phyloP scores from a whole-genome alignment of 92 coral and sea anemone species.

The Siderastrea radians region DNA sequence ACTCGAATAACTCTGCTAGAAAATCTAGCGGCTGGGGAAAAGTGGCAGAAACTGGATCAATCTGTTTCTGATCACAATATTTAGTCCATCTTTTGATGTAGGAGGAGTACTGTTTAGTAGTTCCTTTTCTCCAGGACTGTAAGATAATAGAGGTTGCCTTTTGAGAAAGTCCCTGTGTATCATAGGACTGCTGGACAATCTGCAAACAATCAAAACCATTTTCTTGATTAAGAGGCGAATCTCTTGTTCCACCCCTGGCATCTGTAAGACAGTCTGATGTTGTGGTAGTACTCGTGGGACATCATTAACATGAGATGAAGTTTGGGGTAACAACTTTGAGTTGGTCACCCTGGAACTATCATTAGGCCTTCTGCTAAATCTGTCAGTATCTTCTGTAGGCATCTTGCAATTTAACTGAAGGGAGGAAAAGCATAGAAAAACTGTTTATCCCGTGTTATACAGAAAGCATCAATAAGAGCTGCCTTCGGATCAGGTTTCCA shows the following conservation, averaged over 20 bases:
- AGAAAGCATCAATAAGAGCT: not conserved
- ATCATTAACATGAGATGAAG: not conserved
- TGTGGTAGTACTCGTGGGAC: constrained; percentile 10
- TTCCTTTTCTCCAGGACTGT: constrained; percentile 65
- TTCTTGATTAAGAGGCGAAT: constrained; percentile 38
- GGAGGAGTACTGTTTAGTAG: constrained; percentile 58
- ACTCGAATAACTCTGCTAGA: constrained; percentile 31
- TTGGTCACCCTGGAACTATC: constrained; percentile 44
- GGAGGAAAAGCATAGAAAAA: constrained; percentile 17
- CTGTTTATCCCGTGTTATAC: constrained; percentile 2
- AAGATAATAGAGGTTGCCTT: constrained; percentile 50
- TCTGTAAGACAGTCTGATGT: not conserved
- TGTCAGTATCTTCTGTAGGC: constrained; percentile 32
- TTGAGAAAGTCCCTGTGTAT: constrained; percentile 55
- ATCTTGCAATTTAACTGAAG: constrained; percentile 14
- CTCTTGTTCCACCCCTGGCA: constrained; percentile 25
- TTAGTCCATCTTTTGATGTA: constrained; percentile 46
- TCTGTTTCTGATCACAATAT: constrained; percentile 40
- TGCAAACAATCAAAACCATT: constrained; percentile 49
- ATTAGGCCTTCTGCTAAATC: constrained; percentile 42
- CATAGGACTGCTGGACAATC: constrained; percentile 49
- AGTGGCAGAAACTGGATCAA: constrained; percentile 51
- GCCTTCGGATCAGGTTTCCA: constrained; percentile 38
- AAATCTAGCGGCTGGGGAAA: constrained; percentile 51
- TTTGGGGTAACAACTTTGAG: constrained; percentile 22